Conservation (phyloP, 2,888 invertebrate genomes). For the Idaea aversata region DNA sequence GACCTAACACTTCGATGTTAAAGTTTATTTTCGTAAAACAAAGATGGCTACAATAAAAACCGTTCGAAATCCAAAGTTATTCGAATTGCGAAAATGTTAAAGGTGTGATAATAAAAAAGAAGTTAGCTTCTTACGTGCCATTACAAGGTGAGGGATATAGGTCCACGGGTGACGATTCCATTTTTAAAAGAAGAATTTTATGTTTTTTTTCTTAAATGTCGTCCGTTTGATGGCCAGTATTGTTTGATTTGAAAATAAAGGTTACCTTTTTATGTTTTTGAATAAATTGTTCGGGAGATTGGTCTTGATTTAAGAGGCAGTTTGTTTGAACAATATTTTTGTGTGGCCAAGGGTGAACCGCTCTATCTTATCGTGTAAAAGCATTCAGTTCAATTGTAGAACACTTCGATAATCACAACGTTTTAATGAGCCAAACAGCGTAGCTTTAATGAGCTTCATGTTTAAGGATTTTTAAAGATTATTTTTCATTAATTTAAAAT, state of each 20-base stretch:
- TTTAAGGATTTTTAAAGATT: too few species aligned
- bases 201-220: constrained; percentile 17
- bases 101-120: constrained; percentile 77
- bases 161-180: constrained; percentile 53
- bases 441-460: too few species aligned
- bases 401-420: too few species aligned
- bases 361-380: too few species aligned
- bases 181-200: constrained; percentile 37
- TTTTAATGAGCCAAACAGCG: too few species aligned
- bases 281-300: neutral
- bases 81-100: constrained; percentile 69
- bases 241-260: neutral
- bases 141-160: constrained; percentile 60
- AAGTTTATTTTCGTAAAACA: constrained; percentile 28
- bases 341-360: too few species aligned
- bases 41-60: constrained; percentile 58
- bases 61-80: constrained; percentile 74
- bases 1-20: constrained; percentile 17
- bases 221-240: constrained; percentile 4
- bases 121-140: constrained; percentile 74
- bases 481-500: too few species aligned
- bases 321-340: neutral
- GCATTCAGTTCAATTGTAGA: too few species aligned
- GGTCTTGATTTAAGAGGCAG: neutral
- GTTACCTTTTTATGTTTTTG: neutral